A percentile compares a stretch with the other conserved stretches of the same genome.
Evolutionary conservation across 2,888 invertebrate genomes (phyloP).

Genomic region (Seira musarum): DNA sequence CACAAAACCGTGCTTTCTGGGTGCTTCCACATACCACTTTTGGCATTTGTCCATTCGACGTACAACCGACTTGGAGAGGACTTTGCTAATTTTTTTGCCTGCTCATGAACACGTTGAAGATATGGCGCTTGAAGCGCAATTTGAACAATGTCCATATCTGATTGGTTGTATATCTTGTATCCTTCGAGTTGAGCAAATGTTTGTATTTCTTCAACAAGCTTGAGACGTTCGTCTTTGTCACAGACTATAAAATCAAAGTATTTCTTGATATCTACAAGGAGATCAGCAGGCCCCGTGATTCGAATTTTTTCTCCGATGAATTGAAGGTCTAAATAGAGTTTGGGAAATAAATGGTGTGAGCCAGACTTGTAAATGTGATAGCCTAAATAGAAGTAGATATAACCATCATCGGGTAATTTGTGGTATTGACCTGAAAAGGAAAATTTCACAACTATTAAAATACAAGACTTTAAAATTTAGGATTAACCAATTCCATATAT

Average conservation of each 20-base stretch:
- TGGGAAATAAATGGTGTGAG: constrained; percentile 74
- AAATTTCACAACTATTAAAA: too few relatives aligned
- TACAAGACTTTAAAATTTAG: too few relatives aligned
- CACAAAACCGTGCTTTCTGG: constrained; percentile 65
- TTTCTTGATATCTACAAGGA: constrained; percentile 79
- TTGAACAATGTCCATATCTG: constrained; percentile 80
- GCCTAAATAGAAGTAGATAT: constrained; percentile 82
- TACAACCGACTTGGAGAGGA: constrained; percentile 76
- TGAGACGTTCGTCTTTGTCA: constrained; percentile 73
- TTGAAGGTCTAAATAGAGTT: constrained; percentile 79
- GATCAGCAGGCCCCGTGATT: constrained; percentile 80
- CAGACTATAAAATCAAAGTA: constrained; percentile 77
- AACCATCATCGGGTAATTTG: constrained; percentile 80
- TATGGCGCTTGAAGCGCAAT: constrained; percentile 80
- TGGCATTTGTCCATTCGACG: constrained; percentile 75
- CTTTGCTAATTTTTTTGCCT: constrained; percentile 76
- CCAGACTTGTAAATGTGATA: constrained; percentile 79
- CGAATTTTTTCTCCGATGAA: constrained; percentile 82
- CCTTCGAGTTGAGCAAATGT: constrained; percentile 79
- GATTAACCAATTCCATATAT: too few relatives aligned
- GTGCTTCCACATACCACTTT: constrained; percentile 62
- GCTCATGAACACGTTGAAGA: constrained; percentile 76
- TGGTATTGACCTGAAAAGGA: constrained; percentile 74
- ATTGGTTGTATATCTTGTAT: constrained; percentile 77
- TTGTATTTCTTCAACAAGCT: constrained; percentile 75